Conservation (phyloP, 2,888 invertebrate genomes). For the Cerceris rybyensis region DNA sequence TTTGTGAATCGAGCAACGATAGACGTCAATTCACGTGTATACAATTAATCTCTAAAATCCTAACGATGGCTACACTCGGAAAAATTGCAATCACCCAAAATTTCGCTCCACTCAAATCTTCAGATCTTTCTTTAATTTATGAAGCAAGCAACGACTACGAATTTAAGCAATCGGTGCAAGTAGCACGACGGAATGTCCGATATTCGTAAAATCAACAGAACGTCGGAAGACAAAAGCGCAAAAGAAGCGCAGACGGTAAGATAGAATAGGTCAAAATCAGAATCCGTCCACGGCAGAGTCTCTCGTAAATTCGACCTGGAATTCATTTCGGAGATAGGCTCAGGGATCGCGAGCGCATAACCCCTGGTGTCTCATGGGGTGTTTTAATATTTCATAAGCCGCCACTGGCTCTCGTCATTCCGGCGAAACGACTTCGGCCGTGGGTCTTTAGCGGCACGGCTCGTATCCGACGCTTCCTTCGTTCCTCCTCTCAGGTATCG, state of each 20-base stretch:
- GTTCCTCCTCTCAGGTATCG: background rate
- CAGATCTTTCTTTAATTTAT: too few species aligned
- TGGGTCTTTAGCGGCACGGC: conserved; percentile 28
- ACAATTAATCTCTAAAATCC: too few species aligned
- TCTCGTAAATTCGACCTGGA: conserved; percentile 23
- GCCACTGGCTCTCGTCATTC: conserved; percentile 30
- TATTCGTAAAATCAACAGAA: too few species aligned
- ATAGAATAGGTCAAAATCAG: background rate
- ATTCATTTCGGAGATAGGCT: conserved; percentile 45
- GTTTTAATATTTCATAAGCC: conserved; percentile 52
- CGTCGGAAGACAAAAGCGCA: background rate
- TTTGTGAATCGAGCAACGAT: too few species aligned
- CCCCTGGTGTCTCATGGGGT: conserved; percentile 47
- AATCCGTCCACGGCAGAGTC: background rate
- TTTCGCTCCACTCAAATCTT: too few species aligned
- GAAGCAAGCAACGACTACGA: too few species aligned
- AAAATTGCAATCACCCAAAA: too few species aligned
- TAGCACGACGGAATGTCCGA: too few species aligned
- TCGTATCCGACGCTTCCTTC: background rate
- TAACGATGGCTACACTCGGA: too few species aligned
- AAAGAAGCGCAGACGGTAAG: background rate
- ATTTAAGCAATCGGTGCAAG: too few species aligned
- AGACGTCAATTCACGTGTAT: too few species aligned
- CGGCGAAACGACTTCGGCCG: conserved; percentile 23
- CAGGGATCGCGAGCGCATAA: conserved; percentile 29